phyloP scores from a whole-genome alignment of 2,888 invertebrate species.

The Hypselothyrea guttata region DNA sequence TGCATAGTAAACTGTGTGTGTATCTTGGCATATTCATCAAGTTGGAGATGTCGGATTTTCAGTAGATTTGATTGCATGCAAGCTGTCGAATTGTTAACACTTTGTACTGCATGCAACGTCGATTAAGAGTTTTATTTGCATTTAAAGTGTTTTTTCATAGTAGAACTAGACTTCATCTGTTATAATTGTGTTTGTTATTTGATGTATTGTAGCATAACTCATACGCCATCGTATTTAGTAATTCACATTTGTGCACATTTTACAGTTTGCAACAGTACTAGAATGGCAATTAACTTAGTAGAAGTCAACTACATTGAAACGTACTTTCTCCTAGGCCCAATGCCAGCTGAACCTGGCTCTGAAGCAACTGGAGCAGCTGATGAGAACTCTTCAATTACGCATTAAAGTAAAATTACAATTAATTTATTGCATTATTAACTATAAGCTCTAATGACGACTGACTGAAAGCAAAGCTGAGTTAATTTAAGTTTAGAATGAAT shows the following conservation, averaged over 20 bases:
- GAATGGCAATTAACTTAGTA: constrained; percentile 27
- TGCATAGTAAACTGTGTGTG: constrained; percentile 6
- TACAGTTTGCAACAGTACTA: constrained; percentile 65
- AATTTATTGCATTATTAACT: constrained; percentile 21
- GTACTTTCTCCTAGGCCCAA: constrained; percentile 29
- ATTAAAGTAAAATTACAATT: constrained; percentile 9
- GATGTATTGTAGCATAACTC: constrained; percentile 1
- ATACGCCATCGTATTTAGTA: constrained; percentile 17
- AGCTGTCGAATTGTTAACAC: not conserved
- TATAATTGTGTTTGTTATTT: constrained; percentile 10
- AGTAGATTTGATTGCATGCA: constrained; percentile 14
- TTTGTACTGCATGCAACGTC: constrained; percentile 25
- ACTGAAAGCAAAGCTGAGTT: constrained; percentile 67
- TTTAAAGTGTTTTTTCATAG: constrained; percentile 4
- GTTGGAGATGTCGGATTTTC: constrained; percentile 6
- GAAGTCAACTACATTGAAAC: constrained; percentile 21
- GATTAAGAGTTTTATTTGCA: constrained; percentile 16
- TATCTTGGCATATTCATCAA: constrained; percentile 9
- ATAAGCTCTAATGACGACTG: constrained; percentile 55
- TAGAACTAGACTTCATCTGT: constrained; percentile 7
- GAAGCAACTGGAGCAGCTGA: constrained; percentile 16
- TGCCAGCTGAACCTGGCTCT: constrained; percentile 32
- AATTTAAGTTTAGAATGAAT: constrained; percentile 34
- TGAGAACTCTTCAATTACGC: constrained; percentile 23
- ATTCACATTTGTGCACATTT: constrained; percentile 50